Conservation (phyloP, 2,888 invertebrate genomes). For the Trichacis sp. region DNA sequence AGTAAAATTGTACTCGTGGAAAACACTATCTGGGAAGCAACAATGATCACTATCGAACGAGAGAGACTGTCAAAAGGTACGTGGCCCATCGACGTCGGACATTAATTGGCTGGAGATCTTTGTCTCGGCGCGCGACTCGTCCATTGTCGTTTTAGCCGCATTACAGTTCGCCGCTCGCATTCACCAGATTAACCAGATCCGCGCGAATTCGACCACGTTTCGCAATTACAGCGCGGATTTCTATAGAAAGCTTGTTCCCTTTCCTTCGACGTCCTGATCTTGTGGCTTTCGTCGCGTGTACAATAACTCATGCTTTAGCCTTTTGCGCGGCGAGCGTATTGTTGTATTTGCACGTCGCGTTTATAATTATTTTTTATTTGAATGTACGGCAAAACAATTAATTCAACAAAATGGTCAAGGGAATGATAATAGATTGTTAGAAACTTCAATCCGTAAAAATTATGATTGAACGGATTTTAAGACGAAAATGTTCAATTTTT, state of each 20-base stretch:
- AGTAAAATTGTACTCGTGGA: too few species aligned
- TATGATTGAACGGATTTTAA: too few species aligned
- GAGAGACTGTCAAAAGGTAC: conserved; percentile 34
- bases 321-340: conserved; percentile 26
- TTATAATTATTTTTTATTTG: not conserved
- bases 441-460: too few species aligned
- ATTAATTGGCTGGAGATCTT: conserved; percentile 69
- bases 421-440: too few species aligned
- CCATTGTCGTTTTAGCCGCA: conserved; percentile 61
- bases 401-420: too few species aligned
- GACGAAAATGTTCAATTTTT: too few species aligned
- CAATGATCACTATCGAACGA: conserved; percentile 22
- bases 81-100: conserved; percentile 61
- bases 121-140: conserved; percentile 60
- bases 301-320: conserved; percentile 2
- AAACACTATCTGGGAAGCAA: conserved; percentile 11
- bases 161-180: conserved; percentile 65
- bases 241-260: conserved; percentile 49
- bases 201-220: conserved; percentile 57
- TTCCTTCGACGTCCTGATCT: conserved; percentile 8
- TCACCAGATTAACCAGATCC: conserved; percentile 64
- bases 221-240: conserved; percentile 63
- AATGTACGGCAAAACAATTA: too few species aligned
- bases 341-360: conserved; percentile 19
- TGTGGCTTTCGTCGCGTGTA: conserved; percentile 29